Evolutionary conservation across 1,140 invertebrate species (phyloP), one percentile per base, ranked within the genome.

Genomic region (Holotrichia oblita): DNA sequence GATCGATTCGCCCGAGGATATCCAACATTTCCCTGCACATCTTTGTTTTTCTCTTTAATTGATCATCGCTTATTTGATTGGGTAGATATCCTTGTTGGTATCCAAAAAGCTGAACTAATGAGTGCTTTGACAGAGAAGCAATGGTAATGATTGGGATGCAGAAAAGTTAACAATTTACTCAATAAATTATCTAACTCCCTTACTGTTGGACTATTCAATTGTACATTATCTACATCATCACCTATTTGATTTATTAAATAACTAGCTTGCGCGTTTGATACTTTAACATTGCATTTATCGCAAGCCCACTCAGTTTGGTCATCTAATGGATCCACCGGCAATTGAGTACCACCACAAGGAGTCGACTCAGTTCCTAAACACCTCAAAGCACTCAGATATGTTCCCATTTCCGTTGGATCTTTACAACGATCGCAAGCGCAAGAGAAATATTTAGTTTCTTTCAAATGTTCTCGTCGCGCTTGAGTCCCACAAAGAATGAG

Each of bases 71-170:
- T 2, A 91, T 81, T 10, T 90, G 84, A n/a, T 84, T 80, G n/a
- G 89, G 84, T 76, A 89, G 87, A 81, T 91, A 91, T 27, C 89
- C 91, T 22, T 88, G 85, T 80, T 93, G 91, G 79, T 92, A 89
- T 12, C 93, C 93, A 83, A 93, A 93, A 4, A 96, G 83, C 83
- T 96, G 94, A 20, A 96, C 89, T 42, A 96, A 86, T 0, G 94
- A 94, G 86, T 96, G 95, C n/a, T 82, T 93, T 93, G 12, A 95
- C 89, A 3, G 92, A 91, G 81, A 94, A 94, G 79, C 94, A 90
- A 82, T 94, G 93, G 85, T 95, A 96, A 86, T 96, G 94, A 84
- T 94, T 92, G 0, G 92, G 91, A 87, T 96, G 94, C 55, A 96
- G 86, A 81, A 94, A 90, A 24, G 90, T 91, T 24, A 89, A 88